Evolutionary conservation across 2,113 vertebrate species (phyloP).

Genomic region (Gobio gobio): DNA sequence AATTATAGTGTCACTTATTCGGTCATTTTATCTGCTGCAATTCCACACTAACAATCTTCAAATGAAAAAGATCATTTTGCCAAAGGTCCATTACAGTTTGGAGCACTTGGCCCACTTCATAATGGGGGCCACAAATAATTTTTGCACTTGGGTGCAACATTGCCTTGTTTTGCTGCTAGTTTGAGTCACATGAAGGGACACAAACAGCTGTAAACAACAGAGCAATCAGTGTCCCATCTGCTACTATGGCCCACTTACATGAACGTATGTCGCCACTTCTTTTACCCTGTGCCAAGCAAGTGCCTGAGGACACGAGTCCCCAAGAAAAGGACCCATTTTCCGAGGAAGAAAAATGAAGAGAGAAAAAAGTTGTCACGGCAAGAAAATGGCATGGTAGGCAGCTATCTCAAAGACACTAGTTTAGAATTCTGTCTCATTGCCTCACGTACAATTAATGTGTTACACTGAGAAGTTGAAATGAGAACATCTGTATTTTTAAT

Average conservation of each 20-base stretch:
- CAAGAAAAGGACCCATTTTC: slow-evolving; percentile 81
- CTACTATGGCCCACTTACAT: slow-evolving; percentile 81
- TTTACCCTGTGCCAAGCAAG: slow-evolving; percentile 77
- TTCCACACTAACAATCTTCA: slow-evolving; percentile 26
- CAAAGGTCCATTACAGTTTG: slow-evolving; percentile 44
- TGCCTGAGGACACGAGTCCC: slow-evolving; percentile 85
- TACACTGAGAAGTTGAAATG: slow-evolving; percentile 21
- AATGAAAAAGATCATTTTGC: slow-evolving; percentile 14
- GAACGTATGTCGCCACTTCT: slow-evolving; percentile 80
- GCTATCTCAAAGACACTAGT: slow-evolving; percentile 43
- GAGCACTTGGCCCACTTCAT: slow-evolving; percentile 54
- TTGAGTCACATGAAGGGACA: slow-evolving; percentile 75
- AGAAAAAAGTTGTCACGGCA: slow-evolving; percentile 49
- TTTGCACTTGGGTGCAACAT: slow-evolving; percentile 48
- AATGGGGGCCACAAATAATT: slow-evolving; percentile 51
- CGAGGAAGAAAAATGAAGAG: slow-evolving; percentile 65
- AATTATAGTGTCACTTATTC: background rate
- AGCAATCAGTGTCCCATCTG: slow-evolving; percentile 81
- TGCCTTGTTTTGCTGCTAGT: slow-evolving; percentile 49
- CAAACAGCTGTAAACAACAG: slow-evolving; percentile 81
- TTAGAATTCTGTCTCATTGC: slow-evolving; percentile 45
- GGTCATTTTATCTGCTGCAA: slow-evolving; percentile 5
- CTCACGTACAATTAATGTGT: slow-evolving; percentile 1
- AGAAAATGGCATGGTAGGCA: slow-evolving; percentile 47
- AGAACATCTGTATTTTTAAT: slow-evolving; percentile 23